Evolutionary conservation across 1,140 invertebrate species (phyloP).

Genomic region (Mactra quadrangularis): DNA sequence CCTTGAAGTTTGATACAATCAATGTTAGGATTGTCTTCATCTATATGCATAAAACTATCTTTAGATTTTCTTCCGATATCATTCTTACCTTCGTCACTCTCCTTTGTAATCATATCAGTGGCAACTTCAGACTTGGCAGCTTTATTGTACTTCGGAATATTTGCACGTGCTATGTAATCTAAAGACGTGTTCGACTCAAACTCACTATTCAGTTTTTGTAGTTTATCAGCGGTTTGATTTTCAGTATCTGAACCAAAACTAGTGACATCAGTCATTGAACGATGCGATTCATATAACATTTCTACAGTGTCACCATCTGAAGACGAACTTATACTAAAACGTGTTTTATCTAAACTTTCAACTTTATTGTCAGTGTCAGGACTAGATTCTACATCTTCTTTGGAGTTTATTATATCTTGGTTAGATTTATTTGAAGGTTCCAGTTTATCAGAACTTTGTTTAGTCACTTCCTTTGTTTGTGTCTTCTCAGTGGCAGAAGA

Average conservation of each 20-base stretch:
- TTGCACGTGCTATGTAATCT: neutral
- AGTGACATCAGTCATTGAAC: neutral
- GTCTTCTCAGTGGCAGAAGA: neutral
- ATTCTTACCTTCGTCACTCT: neutral
- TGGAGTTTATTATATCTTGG: too few relatives aligned
- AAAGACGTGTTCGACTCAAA: neutral
- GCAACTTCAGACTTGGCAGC: neutral
- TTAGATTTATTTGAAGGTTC: neutral
- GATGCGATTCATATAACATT: conserved; percentile 51
- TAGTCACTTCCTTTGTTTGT: neutral
- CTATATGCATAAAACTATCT: neutral
- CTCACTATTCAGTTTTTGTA: neutral
- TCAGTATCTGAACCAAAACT: neutral
- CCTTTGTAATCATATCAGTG: neutral
- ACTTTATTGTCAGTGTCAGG: neutral
- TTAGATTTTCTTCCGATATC: neutral
- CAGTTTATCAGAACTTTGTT: neutral
- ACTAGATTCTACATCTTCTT: neutral
- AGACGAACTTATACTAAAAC: conserved; percentile 22
- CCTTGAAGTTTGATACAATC: neutral
- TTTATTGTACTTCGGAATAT: neutral
- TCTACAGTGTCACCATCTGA: conserved; percentile 39
- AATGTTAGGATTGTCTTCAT: neutral
- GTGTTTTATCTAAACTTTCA: neutral
- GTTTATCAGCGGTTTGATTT: neutral